Conservation (phyloP, 2,113 vertebrate genomes). For the Hemiscyllium ocellatum region DNA sequence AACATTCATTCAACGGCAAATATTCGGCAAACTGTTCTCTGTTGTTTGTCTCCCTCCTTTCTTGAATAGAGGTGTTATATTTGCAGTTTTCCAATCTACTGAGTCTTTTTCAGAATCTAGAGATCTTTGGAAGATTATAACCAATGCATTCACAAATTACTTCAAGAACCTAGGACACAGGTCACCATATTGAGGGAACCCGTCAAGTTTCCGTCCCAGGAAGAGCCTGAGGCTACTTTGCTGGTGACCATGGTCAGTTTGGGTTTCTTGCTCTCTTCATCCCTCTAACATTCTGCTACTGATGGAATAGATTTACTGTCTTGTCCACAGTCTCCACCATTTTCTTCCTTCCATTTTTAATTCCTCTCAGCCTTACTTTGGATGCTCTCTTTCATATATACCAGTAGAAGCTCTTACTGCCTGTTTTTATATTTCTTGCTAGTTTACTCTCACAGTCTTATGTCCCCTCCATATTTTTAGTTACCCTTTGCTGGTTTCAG, state of each 20-base stretch:
- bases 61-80: neutral
- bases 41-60: neutral
- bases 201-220: neutral
- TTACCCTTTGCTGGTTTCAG: neutral
- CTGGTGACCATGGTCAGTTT: no score
- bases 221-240: neutral
- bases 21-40: neutral
- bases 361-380: neutral
- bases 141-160: neutral
- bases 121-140: neutral
- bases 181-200: neutral
- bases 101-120: neutral
- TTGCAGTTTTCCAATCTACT: neutral
- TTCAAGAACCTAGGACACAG: neutral
- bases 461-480: neutral
- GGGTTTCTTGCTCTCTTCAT: no score
- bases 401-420: neutral
- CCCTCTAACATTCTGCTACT: no score
- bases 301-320: neutral
- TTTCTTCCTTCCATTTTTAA: neutral
- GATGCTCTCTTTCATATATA: neutral
- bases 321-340: neutral
- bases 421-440: neutral
- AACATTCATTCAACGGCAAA: neutral
- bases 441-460: neutral